Evolutionary conservation across 2,888 invertebrate species (phyloP), one percentile per base, ranked within the genome.

Genomic region (Trachelus stipa): DNA sequence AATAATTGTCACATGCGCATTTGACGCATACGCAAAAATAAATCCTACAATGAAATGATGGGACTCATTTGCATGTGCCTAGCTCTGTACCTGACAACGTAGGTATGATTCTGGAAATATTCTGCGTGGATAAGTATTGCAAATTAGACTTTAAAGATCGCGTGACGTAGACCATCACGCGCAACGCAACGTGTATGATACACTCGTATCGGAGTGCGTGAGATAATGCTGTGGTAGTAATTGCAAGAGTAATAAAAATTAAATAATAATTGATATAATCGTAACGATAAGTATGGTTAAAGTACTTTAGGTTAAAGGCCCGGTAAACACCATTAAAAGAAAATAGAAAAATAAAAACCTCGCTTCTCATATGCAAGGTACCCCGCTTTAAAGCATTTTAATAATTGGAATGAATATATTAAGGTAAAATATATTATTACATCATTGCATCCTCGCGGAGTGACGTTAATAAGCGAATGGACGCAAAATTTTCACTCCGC

Each of bases 321-420:
- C 89, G 85, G 86, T 86, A 86, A 85, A 86, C 83, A 87, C 85
- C 83, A 85, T 84, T 81, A 37, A 37, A 37, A 85, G 86, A 88
- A 15, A 40, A 85, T 85, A 81, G 15, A 40, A 40, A 85, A 75
- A 85, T 74, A 79, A 77, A 85, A 85, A 85, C 86, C 86, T 88
- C 84, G 85, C 84, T 82, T 87, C 83, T 40, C 40, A 40, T 86
- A 84, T 84, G 84, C 83, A 85, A 88, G 85, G 87, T 89, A 86
- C 87, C 88, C 87, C 87, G 83, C 9, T 30, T 88, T 90, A 89
- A 90, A 90, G 90, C 88, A 87, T 89, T 83, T 83, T 82, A 40
- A 84, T 82, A 87, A 86, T 87, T 90, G 90, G 90, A 90, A 90
- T 90, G 90, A 89, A 90, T 90, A 88, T 88, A 88, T 88, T 88